Conservation (phyloP, 2,113 vertebrate species). For the Ursus arctos region DNA sequence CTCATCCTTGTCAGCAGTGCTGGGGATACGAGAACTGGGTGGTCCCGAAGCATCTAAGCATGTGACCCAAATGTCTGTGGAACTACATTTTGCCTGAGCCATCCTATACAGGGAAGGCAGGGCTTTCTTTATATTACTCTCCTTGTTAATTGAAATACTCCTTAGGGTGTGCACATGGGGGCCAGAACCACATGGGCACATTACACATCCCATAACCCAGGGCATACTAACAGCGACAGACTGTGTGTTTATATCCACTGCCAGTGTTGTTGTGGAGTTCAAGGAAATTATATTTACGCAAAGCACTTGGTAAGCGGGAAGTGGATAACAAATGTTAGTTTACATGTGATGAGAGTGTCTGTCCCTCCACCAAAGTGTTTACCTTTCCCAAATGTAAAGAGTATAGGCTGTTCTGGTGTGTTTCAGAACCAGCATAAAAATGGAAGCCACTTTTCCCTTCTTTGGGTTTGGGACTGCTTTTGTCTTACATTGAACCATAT, state of each 20-base stretch:
- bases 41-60: background rate
- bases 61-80: background rate
- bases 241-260: background rate
- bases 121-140: background rate
- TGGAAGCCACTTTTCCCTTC: background rate
- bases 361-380: background rate
- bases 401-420: background rate
- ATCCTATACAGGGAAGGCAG: background rate
- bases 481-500: background rate
- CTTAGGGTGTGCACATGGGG: background rate
- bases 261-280: background rate
- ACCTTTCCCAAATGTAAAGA: background rate
- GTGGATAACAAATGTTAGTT: background rate
- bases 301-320: background rate
- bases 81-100: background rate
- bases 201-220: background rate
- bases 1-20: background rate
- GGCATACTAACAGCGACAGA: background rate
- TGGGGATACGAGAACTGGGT: background rate
- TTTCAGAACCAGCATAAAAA: background rate
- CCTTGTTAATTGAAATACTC: background rate
- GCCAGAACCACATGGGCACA: background rate
- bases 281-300: background rate
- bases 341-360: background rate
- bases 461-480: background rate